Base-by-base conservation (phyloP, 2,888 invertebrate species). In the Clivina fossor region DNA sequence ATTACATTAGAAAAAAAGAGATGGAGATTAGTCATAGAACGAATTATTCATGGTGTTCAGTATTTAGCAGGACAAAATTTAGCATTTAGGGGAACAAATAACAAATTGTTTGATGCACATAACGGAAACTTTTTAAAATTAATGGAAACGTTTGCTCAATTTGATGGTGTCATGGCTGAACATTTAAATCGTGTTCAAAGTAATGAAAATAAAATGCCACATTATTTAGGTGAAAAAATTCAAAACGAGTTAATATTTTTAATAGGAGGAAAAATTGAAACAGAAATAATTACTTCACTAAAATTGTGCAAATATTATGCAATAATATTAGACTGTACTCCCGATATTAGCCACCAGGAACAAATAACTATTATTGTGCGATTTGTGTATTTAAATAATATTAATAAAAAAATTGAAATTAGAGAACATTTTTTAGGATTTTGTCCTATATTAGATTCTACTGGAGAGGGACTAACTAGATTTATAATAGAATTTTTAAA, bases 91-190 rank as follows among this genome's bases (percentile, higher is more conserved):
- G 51, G 57, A 18, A 46, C 16, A 2, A 30, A 13, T 22, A 22
- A 53, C 3, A 38, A 38, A 28, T 37, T 57, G 15, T 57, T 32
- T 13, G 32, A 38, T 9, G n/a, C 37, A 15, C n/a, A 49, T 11
- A 57, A 51, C 37, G 57, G 51, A 18, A 57, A 43, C 43, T 55
- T 58, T 49, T 32, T 60, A 18, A 50, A 57, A 24, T 20, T 43
- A 16, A 19, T 60, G 8, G 47, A 55, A 48, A 40, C 11, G n/a
- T 18, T 60, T 37, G 35, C 54, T 11, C 33, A 48, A 28, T 58
- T 58, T 55, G 55, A 56, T 38, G 5, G 22, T 28, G 33, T 35
- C n/a, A 13, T 26, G n/a, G 9, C 19, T 19, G 19, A 20, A 19
- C 33, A 28, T 16, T 15, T 51, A 20, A 13, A 8, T 51, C 40